Evolutionary conservation across 1,140 invertebrate species (phyloP), one percentile per base, ranked within the genome.

Genomic region (Drosophila fuyamai): DNA sequence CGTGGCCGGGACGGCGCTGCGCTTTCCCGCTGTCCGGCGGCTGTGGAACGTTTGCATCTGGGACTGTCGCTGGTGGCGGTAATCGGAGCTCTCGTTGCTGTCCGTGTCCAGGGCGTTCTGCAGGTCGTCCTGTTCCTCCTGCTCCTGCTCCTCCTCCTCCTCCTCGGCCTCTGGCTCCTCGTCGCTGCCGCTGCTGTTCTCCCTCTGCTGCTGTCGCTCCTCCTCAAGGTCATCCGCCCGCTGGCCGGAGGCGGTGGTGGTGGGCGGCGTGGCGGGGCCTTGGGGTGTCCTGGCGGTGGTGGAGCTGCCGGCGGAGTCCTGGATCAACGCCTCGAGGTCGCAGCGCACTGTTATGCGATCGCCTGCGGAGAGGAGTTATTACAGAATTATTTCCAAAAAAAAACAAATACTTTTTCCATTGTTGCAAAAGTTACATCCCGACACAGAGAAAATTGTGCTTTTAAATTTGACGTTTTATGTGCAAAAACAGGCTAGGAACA

Each of bases 341-440:
- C 97, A 97, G 53, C 94, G 94, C 1, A 96, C 95, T 80, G 96
- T 96, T 0, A 97, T 95, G 35, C 94, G 94, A 80, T 95, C 94
- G 76, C 96, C 96, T 96, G 92, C 0, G 16, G 29, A 0, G 10
- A 16, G 92, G 13, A 16, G 23, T 16, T 29, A 1, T n/a, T 29
- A 29, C 0, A 7, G 29, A 7, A 7, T 32, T 32, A 7, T 7
- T 32, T 32, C 5, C 7, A 29, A 32, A 32, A 29, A 29, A 7
- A 32, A 32, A 1, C 6, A 32, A 32, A 32, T 32, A 32, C 0
- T 7, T 8, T 7, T 32, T 32, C 29, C 7, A 32, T 32, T 8
- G 6, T 32, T 32, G 29, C 29, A 32, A 32, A 32, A 32, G 5
- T 32, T 32, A 6, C 27, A 29, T 29, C 4, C 18, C 18, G 1